Evolutionary conservation across 2,888 invertebrate genomes (phyloP).

Genomic region (Ophraella communa): DNA sequence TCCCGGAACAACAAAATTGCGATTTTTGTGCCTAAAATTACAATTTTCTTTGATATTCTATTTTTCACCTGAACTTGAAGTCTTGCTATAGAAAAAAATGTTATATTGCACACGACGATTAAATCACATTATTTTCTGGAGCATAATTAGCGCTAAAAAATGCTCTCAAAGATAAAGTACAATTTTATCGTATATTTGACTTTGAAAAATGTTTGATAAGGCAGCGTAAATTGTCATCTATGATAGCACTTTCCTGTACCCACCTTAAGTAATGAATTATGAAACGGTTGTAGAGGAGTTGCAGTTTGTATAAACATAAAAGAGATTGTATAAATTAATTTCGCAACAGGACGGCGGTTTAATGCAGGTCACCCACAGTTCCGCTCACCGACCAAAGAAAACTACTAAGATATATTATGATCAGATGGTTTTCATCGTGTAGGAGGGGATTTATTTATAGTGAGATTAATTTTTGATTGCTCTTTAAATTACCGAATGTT

Average conservation of each 20-base stretch:
- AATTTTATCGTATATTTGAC: background rate
- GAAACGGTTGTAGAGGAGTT: constrained; percentile 13
- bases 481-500: background rate
- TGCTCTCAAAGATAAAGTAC: too few relatives aligned
- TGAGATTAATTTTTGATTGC: background rate
- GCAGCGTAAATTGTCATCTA: background rate
- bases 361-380: constrained; percentile 24
- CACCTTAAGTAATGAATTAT: constrained; percentile 15
- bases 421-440: constrained; percentile 35
- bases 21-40: too few relatives aligned
- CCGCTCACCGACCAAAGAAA: constrained; percentile 11
- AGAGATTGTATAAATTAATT: constrained; percentile 24
- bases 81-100: too few relatives aligned
- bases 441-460: constrained; percentile 39
- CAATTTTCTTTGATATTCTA: too few relatives aligned
- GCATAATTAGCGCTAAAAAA: too few relatives aligned
- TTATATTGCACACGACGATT: too few relatives aligned
- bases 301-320: constrained; percentile 18
- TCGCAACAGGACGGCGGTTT: constrained; percentile 23
- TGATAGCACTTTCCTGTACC: background rate
- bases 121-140: too few relatives aligned
- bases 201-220: background rate
- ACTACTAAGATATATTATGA: constrained; percentile 18
- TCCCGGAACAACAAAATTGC: too few relatives aligned
- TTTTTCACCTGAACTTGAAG: too few relatives aligned